These are phyloP conservation scores for Pungitius pungitius DNA, from an alignment of 2,113 vertebrate genomes.

Conservation along the genomic window DNA sequence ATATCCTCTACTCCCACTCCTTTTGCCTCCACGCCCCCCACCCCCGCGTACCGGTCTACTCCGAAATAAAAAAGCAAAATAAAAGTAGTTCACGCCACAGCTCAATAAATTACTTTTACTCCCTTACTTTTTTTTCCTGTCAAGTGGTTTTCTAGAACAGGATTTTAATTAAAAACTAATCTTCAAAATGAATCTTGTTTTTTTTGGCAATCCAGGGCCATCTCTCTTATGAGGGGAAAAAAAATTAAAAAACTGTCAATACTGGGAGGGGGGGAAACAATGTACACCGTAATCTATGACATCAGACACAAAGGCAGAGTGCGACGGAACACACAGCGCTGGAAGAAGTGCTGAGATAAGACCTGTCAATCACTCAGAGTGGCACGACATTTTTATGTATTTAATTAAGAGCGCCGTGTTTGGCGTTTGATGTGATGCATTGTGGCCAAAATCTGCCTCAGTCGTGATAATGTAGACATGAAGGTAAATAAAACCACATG, in stretches of 20 bases:
- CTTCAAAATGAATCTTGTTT: constrained; percentile 43
- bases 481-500: constrained; percentile 33
- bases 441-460: constrained; percentile 26
- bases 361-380: constrained; percentile 56
- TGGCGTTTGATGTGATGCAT: constrained; percentile 19
- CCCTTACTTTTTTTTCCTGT: constrained; percentile 6
- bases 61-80: constrained; percentile 1
- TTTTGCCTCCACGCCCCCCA: not conserved
- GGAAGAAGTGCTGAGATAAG: constrained; percentile 49
- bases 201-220: constrained; percentile 42
- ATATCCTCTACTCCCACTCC: constrained; percentile 23
- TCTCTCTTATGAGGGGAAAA: not conserved
- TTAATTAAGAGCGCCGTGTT: constrained; percentile 17
- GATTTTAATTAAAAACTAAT: constrained; percentile 67
- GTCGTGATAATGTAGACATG: constrained; percentile 20
- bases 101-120: constrained; percentile 31
- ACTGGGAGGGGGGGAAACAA: constrained; percentile 31
- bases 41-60: constrained; percentile 22
- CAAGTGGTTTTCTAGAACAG: constrained; percentile 31
- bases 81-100: constrained; percentile 8
- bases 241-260: constrained; percentile 7
- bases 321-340: not conserved
- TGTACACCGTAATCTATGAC: constrained; percentile 32
- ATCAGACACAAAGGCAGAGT: constrained; percentile 16
- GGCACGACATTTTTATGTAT: constrained; percentile 16